These are phyloP conservation scores for Coelopa pilipes DNA, from an alignment of 2,888 invertebrate species.

Conservation along the genomic window DNA sequence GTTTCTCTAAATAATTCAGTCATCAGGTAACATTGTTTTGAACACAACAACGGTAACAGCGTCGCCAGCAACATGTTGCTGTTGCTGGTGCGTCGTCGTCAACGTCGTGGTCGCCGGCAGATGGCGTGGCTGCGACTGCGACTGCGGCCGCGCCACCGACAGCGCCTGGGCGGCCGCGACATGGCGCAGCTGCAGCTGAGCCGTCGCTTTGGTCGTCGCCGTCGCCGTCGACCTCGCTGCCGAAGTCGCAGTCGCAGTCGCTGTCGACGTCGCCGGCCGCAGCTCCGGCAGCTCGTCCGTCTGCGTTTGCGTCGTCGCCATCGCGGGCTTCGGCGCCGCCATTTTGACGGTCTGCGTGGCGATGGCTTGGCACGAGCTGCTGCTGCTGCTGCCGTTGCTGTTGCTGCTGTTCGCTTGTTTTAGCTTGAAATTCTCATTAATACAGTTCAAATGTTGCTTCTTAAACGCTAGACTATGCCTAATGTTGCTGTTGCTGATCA, in stretches of 20 bases:
- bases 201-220: constrained; percentile 38
- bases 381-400: constrained; percentile 47
- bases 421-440: constrained; percentile 37
- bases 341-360: constrained; percentile 49
- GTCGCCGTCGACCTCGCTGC: constrained; percentile 39
- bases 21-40: constrained; percentile 69
- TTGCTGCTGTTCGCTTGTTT: constrained; percentile 35
- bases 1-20: constrained; percentile 62
- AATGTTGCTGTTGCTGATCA: constrained; percentile 30
- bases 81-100: constrained; percentile 29
- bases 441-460: constrained; percentile 44
- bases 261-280: too few species aligned
- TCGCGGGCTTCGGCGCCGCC: constrained; percentile 49
- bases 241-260: constrained; percentile 39
- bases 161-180: constrained; percentile 36
- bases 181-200: constrained; percentile 41
- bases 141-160: constrained; percentile 37
- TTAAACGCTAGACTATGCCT: constrained; percentile 38
- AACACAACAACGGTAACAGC: constrained; percentile 69
- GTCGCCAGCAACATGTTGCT: constrained; percentile 30
- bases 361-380: constrained; percentile 44
- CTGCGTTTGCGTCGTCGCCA: constrained; percentile 64
- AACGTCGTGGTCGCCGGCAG: constrained; percentile 30
- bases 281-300: constrained; percentile 57
- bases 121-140: constrained; percentile 39